Base-by-base conservation (phyloP, 1,140 invertebrate species). In the Drosophila tsacasi region DNA sequence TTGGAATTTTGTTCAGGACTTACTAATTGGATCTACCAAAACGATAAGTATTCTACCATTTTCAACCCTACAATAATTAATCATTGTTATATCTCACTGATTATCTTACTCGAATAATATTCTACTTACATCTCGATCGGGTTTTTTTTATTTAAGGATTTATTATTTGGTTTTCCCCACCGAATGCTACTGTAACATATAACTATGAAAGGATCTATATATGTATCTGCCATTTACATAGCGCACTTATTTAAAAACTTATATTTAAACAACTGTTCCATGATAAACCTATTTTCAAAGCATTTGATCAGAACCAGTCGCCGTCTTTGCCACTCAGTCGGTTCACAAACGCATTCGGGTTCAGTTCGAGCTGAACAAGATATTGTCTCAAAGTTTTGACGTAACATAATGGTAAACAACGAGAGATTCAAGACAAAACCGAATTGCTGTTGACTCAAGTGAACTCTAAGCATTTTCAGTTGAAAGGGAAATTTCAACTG, bases 391-490 rank as follows among this genome's bases (percentile, higher is more conserved):
- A 19, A 30, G 32, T n/a, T 46, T 61, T 42, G 57, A 58, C 71
- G 37, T 40, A 58, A 9, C 35, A 39, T 39, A 23, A 57, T 39
- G 42, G 8, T 19, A 59, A 44, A 49, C 66, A 49, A 12, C 17
- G 19, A 32, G 23, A 39, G 52, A 35, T 25, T 55, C 10, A n/a
- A 50, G 32, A 17, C 21, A 17, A 15, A 47, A 6, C 49, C 23
- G 13, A 58, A 23, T 25, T 21, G n/a, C 21, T 77, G 50, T 78
- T 78, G 58, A 68, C 3, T 62, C 75, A 78, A 78, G 74, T 78
- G 75, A 49, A 37, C 15, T 55, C 25, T 10, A 9, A 15, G 10
- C 30, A 3, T 9, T 61, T 2, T 10, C 12, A 27, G 21, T 63
- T 55, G 30, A 74, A 75, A 75, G 40, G 65, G 39, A 57, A 54